These are phyloP conservation scores for Nanorana parkeri DNA, from an alignment of 2,113 vertebrate genomes.

Conservation along the genomic window DNA sequence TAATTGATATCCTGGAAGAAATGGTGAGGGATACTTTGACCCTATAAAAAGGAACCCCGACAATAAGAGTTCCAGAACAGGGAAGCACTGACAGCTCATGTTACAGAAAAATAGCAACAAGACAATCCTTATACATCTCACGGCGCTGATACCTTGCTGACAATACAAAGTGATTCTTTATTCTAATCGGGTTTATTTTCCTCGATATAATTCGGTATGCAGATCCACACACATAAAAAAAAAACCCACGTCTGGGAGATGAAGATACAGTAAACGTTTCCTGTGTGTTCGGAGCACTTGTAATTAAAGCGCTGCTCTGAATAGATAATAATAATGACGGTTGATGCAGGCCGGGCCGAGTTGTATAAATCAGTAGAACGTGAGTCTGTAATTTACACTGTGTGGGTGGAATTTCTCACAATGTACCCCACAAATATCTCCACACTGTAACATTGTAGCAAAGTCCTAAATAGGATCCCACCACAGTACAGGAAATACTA, in stretches of 20 bases:
- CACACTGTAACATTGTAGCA: background rate
- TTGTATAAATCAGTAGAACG: background rate
- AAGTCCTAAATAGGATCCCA: background rate
- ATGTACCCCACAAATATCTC: background rate
- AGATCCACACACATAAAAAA: background rate
- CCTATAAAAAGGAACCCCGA: too few relatives aligned
- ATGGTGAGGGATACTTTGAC: too few relatives aligned
- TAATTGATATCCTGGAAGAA: too few relatives aligned
- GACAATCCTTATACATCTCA: too few relatives aligned
- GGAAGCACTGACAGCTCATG: too few relatives aligned
- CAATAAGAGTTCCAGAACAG: too few relatives aligned
- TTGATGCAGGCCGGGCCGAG: background rate
- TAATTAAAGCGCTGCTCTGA: constrained; percentile 24
- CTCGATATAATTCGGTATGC: too few relatives aligned
- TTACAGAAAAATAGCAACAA: too few relatives aligned
- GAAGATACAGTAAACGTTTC: constrained; percentile 5
- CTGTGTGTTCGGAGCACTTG: background rate
- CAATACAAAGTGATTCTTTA: too few relatives aligned
- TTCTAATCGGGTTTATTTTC: too few relatives aligned
- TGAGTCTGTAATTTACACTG: constrained; percentile 12
- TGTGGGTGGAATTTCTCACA: background rate
- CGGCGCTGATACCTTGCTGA: too few relatives aligned
- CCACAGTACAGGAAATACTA: background rate
- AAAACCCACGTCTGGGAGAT: background rate
- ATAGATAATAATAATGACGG: constrained; percentile 15